These are phyloP conservation scores for Palythoa grandis DNA, from an alignment of 92 coral and sea anemone species.

Conservation along the genomic window DNA sequence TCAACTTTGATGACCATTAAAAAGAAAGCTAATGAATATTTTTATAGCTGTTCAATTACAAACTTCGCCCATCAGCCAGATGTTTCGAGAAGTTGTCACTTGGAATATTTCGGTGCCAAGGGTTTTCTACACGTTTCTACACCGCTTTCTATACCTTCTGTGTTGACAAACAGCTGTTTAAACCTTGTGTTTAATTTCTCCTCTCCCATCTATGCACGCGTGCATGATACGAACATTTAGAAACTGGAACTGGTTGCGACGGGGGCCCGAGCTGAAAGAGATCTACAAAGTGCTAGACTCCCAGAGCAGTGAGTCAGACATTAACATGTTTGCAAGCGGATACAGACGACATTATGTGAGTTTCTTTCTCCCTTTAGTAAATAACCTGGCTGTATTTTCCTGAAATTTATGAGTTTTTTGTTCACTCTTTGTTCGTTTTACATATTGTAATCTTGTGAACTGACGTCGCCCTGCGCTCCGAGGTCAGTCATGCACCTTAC, in stretches of 20 bases:
- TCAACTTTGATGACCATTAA: constrained; percentile 64
- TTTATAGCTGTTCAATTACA: constrained; percentile 52
- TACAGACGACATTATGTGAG: constrained; percentile 36
- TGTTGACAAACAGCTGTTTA: not conserved
- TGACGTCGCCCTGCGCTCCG: too few species aligned
- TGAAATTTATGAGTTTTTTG: not conserved
- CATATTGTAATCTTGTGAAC: not conserved
- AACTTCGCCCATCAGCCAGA: constrained; percentile 42
- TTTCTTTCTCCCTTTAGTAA: not conserved
- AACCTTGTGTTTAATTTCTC: not conserved
- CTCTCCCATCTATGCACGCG: constrained; percentile 5
- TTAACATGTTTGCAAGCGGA: constrained; percentile 27
- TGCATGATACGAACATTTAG: constrained; percentile 29
- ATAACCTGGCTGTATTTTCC: not conserved
- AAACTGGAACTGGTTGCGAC: constrained; percentile 22
- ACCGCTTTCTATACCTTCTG: not conserved
- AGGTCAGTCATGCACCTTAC: too few species aligned
- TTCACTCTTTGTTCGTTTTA: not conserved
- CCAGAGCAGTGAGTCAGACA: constrained; percentile 9
- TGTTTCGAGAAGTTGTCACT: constrained; percentile 6
- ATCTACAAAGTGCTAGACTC: constrained; percentile 14
- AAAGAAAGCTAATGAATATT: constrained; percentile 63
- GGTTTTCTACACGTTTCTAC: not conserved
- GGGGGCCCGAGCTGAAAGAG: constrained; percentile 21
- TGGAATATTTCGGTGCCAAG: not conserved